Base-by-base conservation (phyloP, 2,888 invertebrate species). In the Drosophila nr. perissopoda region DNA sequence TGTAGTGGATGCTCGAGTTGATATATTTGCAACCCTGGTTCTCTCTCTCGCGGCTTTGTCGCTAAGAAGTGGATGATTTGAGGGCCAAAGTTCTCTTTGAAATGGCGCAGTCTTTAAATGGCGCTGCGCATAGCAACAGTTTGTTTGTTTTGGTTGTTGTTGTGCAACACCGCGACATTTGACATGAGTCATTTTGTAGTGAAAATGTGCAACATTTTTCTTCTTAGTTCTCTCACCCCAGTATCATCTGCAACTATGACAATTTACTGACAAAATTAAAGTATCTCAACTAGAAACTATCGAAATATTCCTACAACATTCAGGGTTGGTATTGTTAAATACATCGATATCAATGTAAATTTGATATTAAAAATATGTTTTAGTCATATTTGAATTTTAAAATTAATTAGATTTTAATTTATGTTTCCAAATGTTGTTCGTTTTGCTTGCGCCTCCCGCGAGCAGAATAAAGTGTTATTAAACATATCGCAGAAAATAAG, bases 11-110 rank as follows among this genome's bases (percentile, higher is more conserved):
- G 62, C 7, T 13, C 58, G 64, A 61, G 42, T 40, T 18, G 16
- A 4, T 36, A 27, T 0, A 27, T 51, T 29, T 13, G 53, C 79
- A 70, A 81, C 82, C 11, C 60, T 78, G 81, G 2, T 10, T 38
- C 42, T 25, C 13, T 36, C 38, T 16, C 13, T 33, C 18, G 25
- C 6, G 16, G 2, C 0, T n/a, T 40, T 10, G 4, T 13, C 49
- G 54, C 18, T 81, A 58, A 11, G 7, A 13, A 21, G 46, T 46
- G 46, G 21, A 21, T 46, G 21, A 46, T 46, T 46, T 13, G 13
- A 21, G 42, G 6, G 21, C 6, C 6, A 6, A 13, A 3, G 21
- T 3, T 21, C n/a, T 42, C n/a, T 36, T 36, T 36, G 1, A 11
- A 33, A 33, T 36, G 36, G 16, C 36, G 36, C 36, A 34, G 10